Evolutionary conservation across 2,888 invertebrate species (phyloP).

Genomic region (Julus scanicus): DNA sequence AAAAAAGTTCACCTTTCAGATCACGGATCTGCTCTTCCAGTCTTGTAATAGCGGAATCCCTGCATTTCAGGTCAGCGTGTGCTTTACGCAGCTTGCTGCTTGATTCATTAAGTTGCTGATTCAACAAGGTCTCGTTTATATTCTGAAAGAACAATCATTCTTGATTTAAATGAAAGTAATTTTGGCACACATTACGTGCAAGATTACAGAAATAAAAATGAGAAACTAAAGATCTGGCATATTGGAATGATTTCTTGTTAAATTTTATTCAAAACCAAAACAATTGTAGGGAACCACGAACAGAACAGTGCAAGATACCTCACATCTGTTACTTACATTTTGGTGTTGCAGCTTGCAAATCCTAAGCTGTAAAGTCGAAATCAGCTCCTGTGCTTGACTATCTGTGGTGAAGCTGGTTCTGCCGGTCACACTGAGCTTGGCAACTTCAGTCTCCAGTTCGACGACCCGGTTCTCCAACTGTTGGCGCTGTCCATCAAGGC

Average conservation of each 20-base stretch:
- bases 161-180: background rate
- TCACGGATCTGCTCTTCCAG: background rate
- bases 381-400: background rate
- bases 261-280: no score
- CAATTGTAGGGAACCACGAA: background rate
- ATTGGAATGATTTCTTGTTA: no score
- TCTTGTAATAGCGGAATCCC: background rate
- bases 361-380: background rate
- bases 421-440: background rate
- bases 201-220: no score
- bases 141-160: no score
- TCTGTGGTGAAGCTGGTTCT: background rate
- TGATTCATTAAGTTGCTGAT: background rate
- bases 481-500: background rate
- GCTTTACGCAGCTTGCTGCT: background rate
- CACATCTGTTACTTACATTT: background rate
- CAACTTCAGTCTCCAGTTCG: background rate
- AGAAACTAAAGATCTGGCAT: no score
- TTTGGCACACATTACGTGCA: no score
- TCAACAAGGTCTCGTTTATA: background rate
- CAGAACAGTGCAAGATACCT: background rate
- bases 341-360: constrained; percentile 7
- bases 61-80: background rate
- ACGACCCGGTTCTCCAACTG: background rate
- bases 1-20: background rate